A percentile compares a stretch with the other conserved stretches of the same genome.
Conservation (phyloP, 2,888 invertebrate species). For the Monochamus alternatus region DNA sequence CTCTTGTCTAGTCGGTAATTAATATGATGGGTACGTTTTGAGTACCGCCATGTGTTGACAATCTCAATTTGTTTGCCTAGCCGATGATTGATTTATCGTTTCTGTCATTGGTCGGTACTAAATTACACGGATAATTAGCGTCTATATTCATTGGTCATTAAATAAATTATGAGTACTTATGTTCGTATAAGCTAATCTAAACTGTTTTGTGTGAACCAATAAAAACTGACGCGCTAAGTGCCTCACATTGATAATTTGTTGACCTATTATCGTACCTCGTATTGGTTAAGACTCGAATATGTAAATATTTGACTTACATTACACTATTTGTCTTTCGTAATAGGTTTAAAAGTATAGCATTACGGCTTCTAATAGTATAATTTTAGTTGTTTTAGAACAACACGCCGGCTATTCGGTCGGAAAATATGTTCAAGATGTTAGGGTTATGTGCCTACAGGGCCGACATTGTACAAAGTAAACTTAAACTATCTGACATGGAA, state of each 20-base stretch:
- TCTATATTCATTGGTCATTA: constrained; percentile 46
- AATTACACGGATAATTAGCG: constrained; percentile 42
- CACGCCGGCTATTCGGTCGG: not conserved
- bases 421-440: not conserved
- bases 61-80: constrained; percentile 7
- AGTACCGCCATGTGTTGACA: not conserved
- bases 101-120: constrained; percentile 40
- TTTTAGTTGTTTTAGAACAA: not conserved
- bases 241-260: constrained; percentile 47
- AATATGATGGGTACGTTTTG: not conserved
- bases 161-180: constrained; percentile 42
- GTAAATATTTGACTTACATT: constrained; percentile 33
- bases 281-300: constrained; percentile 34
- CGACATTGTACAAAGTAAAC: not conserved
- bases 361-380: not conserved
- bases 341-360: not conserved
- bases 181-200: constrained; percentile 47
- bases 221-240: constrained; percentile 43
- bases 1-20: not conserved
- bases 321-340: constrained; percentile 20
- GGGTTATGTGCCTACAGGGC: not conserved
- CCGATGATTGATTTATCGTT: constrained; percentile 33
- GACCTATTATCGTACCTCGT: constrained; percentile 35
- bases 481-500: not conserved
- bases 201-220: constrained; percentile 50